These are phyloP conservation scores for Cheilosia vernalis DNA, from an alignment of 2,888 invertebrate genomes.

Conservation along the genomic window DNA sequence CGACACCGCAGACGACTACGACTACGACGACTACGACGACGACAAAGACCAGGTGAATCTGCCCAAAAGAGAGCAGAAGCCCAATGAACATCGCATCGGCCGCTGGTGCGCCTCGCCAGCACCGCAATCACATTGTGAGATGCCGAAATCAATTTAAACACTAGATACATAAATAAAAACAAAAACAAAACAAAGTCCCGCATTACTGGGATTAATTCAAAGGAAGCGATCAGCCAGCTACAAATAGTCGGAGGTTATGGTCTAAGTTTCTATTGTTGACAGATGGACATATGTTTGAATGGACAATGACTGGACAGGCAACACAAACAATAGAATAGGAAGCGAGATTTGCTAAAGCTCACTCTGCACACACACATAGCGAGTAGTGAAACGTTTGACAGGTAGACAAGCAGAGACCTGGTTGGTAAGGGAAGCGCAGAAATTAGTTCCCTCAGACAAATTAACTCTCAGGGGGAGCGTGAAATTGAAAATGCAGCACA, in stretches of 20 bases:
- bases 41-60: slow-evolving; percentile 51
- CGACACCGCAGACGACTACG: slow-evolving; percentile 1
- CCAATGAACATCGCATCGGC: slow-evolving; percentile 13
- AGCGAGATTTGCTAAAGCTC: slow-evolving; percentile 39
- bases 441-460: neutral
- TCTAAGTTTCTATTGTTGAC: slow-evolving; percentile 67
- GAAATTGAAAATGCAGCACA: neutral
- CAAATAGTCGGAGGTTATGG: slow-evolving; percentile 57
- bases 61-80: slow-evolving; percentile 51
- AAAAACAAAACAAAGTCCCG: slow-evolving; percentile 21
- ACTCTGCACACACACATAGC: neutral
- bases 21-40: slow-evolving; percentile 1
- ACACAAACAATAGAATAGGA: slow-evolving; percentile 50
- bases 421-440: neutral
- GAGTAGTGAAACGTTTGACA: slow-evolving; percentile 17
- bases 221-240: slow-evolving; percentile 59
- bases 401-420: neutral
- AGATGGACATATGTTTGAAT: slow-evolving; percentile 71
- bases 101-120: neutral
- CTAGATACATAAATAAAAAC: slow-evolving; percentile 21
- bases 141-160: slow-evolving; percentile 47
- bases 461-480: slow-evolving; percentile 1
- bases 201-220: slow-evolving; percentile 62
- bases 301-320: slow-evolving; percentile 60
- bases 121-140: slow-evolving; percentile 20